Conservation (phyloP, 2,888 invertebrate species). For the Dimorphilus gyrociliatus region DNA sequence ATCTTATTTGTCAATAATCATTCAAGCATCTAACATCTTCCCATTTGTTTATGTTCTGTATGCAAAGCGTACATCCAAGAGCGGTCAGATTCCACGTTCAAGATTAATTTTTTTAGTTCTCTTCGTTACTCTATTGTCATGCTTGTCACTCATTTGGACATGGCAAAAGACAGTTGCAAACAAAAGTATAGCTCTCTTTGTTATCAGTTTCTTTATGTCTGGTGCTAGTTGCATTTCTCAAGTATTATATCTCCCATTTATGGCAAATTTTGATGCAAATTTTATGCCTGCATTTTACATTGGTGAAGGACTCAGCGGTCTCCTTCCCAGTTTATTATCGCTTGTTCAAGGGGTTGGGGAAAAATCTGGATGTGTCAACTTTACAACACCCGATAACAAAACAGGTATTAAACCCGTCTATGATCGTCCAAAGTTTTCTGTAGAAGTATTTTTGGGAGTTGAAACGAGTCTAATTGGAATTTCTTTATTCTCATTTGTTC, state of each 20-base stretch:
- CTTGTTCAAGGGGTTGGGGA: constrained; percentile 57
- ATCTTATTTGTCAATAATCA: constrained; percentile 61
- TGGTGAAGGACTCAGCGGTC: constrained; percentile 52
- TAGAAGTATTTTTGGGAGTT: too few relatives aligned
- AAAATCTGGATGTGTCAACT: constrained; percentile 35
- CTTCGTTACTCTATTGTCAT: constrained; percentile 34
- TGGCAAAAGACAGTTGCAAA: constrained; percentile 43
- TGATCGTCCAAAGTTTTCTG: constrained; percentile 47
- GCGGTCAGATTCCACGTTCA: too few relatives aligned
- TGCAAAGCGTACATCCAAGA: too few relatives aligned
- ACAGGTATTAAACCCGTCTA: too few relatives aligned
- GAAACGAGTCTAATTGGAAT: too few relatives aligned
- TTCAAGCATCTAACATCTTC: constrained; percentile 61
- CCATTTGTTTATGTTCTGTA: constrained; percentile 57
- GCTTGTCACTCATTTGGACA: constrained; percentile 38
- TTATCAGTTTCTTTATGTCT: constrained; percentile 51
- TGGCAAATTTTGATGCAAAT: constrained; percentile 49
- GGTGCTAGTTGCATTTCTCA: constrained; percentile 70
- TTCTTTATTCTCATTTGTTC: too few relatives aligned
- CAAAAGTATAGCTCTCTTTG: constrained; percentile 41
- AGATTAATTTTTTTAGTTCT: constrained; percentile 41
- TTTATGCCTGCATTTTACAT: constrained; percentile 65
- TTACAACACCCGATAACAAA: too few relatives aligned
- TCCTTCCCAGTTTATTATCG: constrained; percentile 60
- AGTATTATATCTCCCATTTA: constrained; percentile 67